Conservation (phyloP, 1,140 invertebrate genomes). For the Ostrea denselamellosa region DNA sequence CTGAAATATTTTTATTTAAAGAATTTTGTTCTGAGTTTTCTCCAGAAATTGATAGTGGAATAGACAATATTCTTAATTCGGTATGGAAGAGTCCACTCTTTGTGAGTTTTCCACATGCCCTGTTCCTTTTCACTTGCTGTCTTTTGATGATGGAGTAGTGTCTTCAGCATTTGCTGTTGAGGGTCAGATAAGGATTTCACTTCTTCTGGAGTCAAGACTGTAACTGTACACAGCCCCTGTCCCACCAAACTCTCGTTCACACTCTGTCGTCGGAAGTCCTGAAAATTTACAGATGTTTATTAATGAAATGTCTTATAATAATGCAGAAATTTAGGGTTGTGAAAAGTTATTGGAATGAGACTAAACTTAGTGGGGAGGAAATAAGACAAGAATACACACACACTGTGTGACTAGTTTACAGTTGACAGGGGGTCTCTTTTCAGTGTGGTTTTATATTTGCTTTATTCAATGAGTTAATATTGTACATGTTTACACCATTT, state of each 20-base stretch:
- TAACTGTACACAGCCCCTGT: background rate
- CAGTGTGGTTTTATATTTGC: too few species aligned
- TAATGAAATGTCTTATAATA: too few species aligned
- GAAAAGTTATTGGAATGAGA: too few species aligned
- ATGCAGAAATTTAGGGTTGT: too few species aligned
- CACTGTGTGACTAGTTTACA: too few species aligned
- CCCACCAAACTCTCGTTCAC: background rate
- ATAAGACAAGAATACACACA: too few species aligned
- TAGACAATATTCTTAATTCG: background rate
- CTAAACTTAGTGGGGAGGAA: too few species aligned
- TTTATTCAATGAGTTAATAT: too few species aligned
- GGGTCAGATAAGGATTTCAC: background rate
- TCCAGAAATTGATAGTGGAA: background rate
- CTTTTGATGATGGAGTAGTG: background rate
- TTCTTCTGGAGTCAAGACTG: background rate
- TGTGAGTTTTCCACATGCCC: conserved; percentile 1
- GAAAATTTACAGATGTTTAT: background rate
- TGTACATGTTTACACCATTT: too few species aligned
- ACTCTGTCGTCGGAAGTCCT: background rate
- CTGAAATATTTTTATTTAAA: background rate
- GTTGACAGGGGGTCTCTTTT: too few species aligned
- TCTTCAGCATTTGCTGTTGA: background rate
- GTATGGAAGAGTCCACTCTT: background rate
- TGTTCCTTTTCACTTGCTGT: background rate
- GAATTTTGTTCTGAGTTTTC: conserved; percentile 9